Base-by-base conservation (phyloP, 2,888 invertebrate species). In the Phyllotreta cruciferae region DNA sequence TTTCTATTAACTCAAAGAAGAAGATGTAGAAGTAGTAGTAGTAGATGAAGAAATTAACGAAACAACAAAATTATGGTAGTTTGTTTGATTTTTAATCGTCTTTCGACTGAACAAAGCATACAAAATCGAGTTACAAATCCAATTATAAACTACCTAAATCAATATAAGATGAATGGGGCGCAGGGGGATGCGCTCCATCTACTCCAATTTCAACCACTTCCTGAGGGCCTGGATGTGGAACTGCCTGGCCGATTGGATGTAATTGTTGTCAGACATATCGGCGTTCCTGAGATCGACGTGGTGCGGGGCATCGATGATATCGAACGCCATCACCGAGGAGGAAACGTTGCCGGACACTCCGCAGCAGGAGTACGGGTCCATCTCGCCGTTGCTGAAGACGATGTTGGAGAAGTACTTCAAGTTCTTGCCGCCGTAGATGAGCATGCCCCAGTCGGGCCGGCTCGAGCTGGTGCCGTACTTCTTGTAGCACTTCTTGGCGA, bases 351-450 rank as follows among this genome's bases (percentile, higher is more conserved):
- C 84, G 36, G 92, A 78, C 49, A 94, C 88, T 10, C 94, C 94
- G 75, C 94, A 94, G 66, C 90, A 89, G 62, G 90, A 88, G 94
- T 94, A 95, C 0, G 94, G 94, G 81, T 95, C 95, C 69, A 93
- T 76, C 1, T 93, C 80, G 0, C 95, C 95, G 78, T 94, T 94
- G 72, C 93, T 94, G 78, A 90, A 91, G 6, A 91, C 87, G 44
- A 91, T 90, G 73, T 91, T 91, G 0, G 88, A 87, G 0, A 86
- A 86, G 0, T 85, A 82, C 11, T 85, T 84, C 42, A 96, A 82
- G 74, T 89, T 84, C 68, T 85, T 85, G 0, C 94, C 96, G 5
- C 97, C 96, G 76, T 93, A 98, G 70, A 90, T 86, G 14, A 89
- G 79, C 62, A 88, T 83, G 0, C 90, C 88, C 79, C 90, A 86